A percentile compares a stretch with the other conserved stretches of the same genome.
Evolutionary conservation across 2,113 vertebrate genomes (phyloP).

Genomic region (Cyanistes caeruleus): DNA sequence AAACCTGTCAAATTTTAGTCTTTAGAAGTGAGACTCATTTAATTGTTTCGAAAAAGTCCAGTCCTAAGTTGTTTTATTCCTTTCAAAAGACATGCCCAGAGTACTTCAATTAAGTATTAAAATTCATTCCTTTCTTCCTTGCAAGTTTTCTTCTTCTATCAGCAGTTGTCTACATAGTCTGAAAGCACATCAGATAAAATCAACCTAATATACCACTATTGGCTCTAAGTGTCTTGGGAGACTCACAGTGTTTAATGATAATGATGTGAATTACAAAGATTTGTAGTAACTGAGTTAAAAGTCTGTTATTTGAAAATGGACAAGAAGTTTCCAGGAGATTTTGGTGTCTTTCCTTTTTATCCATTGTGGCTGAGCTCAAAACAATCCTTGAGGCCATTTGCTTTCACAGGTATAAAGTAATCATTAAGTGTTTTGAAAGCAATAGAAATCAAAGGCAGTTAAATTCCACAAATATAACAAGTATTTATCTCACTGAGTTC

Average conservation of each 20-base stretch:
- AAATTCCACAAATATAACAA: constrained; percentile 56
- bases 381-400: constrained; percentile 43
- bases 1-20: not conserved
- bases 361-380: not conserved
- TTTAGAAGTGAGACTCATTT: constrained; percentile 36
- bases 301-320: constrained; percentile 35
- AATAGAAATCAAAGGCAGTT: constrained; percentile 52
- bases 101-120: constrained; percentile 25
- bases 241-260: constrained; percentile 14
- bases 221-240: not conserved
- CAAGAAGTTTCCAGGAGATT: constrained; percentile 50
- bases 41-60: constrained; percentile 39
- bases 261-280: not conserved
- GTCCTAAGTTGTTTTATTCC: constrained; percentile 11
- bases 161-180: constrained; percentile 15
- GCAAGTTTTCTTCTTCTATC: not conserved
- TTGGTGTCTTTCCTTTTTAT: constrained; percentile 35
- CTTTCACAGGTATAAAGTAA: constrained; percentile 47
- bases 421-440: constrained; percentile 41
- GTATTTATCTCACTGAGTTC: constrained; percentile 45
- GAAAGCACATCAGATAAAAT: constrained; percentile 40
- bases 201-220: not conserved
- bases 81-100: constrained; percentile 36
- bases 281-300: constrained; percentile 23
- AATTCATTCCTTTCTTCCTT: constrained; percentile 32